Conservation (phyloP, 2,888 invertebrate genomes). For the Epicampocera succincta region DNA sequence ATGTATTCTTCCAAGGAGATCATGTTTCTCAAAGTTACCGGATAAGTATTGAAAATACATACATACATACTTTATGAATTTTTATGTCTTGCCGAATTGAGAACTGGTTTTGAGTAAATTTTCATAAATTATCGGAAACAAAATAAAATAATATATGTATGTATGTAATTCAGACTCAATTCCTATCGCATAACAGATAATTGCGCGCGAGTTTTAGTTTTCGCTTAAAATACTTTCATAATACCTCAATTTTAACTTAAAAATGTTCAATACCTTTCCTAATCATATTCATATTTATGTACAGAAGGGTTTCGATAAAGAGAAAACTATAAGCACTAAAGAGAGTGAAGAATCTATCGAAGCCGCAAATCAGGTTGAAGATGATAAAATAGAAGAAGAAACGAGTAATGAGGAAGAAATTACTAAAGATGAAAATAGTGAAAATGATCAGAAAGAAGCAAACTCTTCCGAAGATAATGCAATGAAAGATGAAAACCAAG, state of each 20-base stretch:
- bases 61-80: no score
- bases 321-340: background rate
- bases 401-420: background rate
- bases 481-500: slow-evolving; percentile 5
- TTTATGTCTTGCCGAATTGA: no score
- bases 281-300: slow-evolving; percentile 16
- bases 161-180: no score
- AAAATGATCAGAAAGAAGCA: slow-evolving; percentile 32
- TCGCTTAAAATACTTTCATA: no score
- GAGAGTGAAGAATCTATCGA: slow-evolving; percentile 7
- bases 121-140: no score
- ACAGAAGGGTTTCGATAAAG: slow-evolving; percentile 16
- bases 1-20: no score
- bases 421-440: slow-evolving; percentile 58
- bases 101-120: no score
- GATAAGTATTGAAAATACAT: no score
- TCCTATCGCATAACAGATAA: no score
- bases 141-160: no score
- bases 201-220: no score
- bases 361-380: slow-evolving; percentile 3
- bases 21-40: no score
- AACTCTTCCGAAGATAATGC: slow-evolving; percentile 22
- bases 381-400: background rate
- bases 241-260: slow-evolving; percentile 34
- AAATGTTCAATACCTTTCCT: background rate